Conservation (phyloP, 2,888 invertebrate species). For the Epicampocera succincta region DNA sequence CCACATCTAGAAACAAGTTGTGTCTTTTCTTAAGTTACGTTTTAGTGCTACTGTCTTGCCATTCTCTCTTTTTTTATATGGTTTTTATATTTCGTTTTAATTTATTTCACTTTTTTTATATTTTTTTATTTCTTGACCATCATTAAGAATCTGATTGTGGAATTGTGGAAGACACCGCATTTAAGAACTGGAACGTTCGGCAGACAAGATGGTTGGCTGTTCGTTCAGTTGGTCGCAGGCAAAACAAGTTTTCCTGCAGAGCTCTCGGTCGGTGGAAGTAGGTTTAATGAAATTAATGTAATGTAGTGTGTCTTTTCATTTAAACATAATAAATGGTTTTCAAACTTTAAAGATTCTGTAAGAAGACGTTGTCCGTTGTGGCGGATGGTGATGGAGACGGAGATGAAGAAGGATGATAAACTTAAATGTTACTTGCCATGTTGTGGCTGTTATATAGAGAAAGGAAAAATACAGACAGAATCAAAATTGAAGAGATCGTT, state of each 20-base stretch:
- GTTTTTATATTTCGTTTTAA: constrained; percentile 27
- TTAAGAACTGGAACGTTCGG: constrained; percentile 42
- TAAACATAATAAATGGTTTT: constrained; percentile 60
- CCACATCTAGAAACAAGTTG: constrained; percentile 27
- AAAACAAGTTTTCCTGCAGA: constrained; percentile 46
- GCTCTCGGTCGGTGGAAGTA: constrained; percentile 32
- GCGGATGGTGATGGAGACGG: no score
- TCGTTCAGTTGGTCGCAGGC: constrained; percentile 19
- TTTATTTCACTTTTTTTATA: constrained; percentile 31
- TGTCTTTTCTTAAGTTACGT: constrained; percentile 15
- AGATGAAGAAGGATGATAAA: constrained; percentile 45
- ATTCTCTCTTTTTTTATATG: constrained; percentile 17
- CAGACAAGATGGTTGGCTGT: constrained; percentile 10
- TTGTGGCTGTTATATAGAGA: constrained; percentile 6
- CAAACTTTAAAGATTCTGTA: constrained; percentile 46
- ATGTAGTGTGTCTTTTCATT: constrained; percentile 48
- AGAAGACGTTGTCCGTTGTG: constrained; percentile 30
- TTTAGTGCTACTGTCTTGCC: constrained; percentile 43
- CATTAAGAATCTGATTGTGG: constrained; percentile 56
- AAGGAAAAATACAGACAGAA: constrained; percentile 17
- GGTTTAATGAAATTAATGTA: constrained; percentile 48
- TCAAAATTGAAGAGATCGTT: constrained; percentile 29
- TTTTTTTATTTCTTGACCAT: constrained; percentile 41
- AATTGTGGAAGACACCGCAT: constrained; percentile 46
- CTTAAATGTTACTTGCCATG: constrained; percentile 30